A percentile compares a stretch with the other conserved stretches of the same genome.
phyloP scores from a whole-genome alignment of 2,113 vertebrate genomes.

The Lucifuga dentata region DNA sequence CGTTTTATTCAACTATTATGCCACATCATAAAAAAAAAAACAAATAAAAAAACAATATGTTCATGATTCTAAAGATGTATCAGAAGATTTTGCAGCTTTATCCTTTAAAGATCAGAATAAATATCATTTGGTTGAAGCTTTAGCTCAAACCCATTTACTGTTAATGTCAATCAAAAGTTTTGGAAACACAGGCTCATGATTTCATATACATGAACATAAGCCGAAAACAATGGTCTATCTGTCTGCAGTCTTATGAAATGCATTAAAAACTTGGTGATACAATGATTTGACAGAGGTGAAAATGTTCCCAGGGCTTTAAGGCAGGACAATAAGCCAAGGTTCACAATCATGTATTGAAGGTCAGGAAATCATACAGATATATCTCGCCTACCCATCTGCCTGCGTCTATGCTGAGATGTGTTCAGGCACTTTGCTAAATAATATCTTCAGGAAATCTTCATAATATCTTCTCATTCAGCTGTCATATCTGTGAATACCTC shows the following conservation, averaged over 20 bases:
- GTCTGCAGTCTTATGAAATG: conserved; percentile 31
- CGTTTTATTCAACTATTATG: conserved; percentile 16
- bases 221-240: neutral
- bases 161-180: conserved; percentile 36
- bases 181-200: conserved; percentile 32
- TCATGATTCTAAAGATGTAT: neutral
- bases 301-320: neutral
- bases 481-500: conserved; percentile 10
- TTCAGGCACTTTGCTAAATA: conserved; percentile 5
- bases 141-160: conserved; percentile 41
- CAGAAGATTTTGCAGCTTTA: neutral
- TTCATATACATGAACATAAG: conserved; percentile 12
- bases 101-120: conserved; percentile 16
- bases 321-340: conserved; percentile 16
- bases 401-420: conserved; percentile 18
- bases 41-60: neutral
- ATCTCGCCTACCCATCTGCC: neutral
- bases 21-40: neutral
- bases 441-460: conserved; percentile 11
- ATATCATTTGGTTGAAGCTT: conserved; percentile 31
- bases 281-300: conserved; percentile 25
- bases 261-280: conserved; percentile 34
- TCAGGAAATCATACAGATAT: neutral
- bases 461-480: conserved; percentile 14
- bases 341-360: neutral